Conservation (phyloP, 2,797 vertebrate species). For the Acridotheres tristis region DNA sequence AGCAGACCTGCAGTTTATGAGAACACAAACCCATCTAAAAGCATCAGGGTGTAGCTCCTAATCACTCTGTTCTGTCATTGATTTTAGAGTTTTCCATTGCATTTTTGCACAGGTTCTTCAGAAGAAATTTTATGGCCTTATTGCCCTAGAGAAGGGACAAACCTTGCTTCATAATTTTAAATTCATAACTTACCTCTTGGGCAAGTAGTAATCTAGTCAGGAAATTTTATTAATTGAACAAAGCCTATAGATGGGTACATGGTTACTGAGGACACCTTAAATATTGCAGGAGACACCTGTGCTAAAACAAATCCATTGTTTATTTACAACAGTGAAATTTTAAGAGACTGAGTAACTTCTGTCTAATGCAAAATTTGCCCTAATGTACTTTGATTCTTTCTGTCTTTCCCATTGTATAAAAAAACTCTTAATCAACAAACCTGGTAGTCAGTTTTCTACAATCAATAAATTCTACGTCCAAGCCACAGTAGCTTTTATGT, state of each 20-base stretch:
- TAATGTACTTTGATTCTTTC: neutral
- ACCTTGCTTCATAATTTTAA: neutral
- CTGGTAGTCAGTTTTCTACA: constrained; percentile 53
- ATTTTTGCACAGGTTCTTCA: neutral
- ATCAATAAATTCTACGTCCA: constrained; percentile 57
- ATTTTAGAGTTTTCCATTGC: neutral
- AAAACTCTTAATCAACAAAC: constrained; percentile 45
- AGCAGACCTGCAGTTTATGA: neutral
- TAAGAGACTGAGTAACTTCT: neutral
- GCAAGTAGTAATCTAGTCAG: neutral
- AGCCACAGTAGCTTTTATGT: constrained; percentile 68
- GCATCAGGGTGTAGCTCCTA: neutral
- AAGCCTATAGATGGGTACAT: neutral
- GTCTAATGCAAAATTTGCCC: neutral
- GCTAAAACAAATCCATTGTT: neutral
- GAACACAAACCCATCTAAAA: neutral
- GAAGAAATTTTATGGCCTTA: neutral
- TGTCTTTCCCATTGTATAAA: neutral
- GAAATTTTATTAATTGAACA: neutral
- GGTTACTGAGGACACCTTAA: neutral
- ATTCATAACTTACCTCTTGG: neutral
- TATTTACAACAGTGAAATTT: neutral
- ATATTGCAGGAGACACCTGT: neutral
- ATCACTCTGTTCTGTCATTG: neutral
- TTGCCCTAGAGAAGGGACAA: neutral